These are phyloP conservation scores for Galleria mellonella DNA, from an alignment of 1,140 invertebrate species.

Conservation along the genomic window DNA sequence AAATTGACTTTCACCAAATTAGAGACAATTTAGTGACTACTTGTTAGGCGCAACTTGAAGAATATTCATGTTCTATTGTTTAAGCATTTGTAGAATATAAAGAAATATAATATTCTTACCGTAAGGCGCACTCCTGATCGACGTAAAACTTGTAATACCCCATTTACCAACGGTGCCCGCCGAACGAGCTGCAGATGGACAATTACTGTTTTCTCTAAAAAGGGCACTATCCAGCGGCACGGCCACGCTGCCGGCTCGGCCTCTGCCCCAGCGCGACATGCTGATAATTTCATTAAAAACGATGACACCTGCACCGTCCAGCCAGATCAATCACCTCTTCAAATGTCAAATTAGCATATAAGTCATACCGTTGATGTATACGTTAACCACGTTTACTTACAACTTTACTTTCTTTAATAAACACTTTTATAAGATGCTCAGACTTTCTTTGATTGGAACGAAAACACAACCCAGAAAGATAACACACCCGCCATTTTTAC, in stretches of 20 bases:
- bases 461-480: conserved; percentile 73
- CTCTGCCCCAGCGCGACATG: conserved; percentile 78
- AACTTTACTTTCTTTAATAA: conserved; percentile 1
- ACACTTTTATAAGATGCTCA: conserved; percentile 24
- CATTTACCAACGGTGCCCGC: conserved; percentile 93
- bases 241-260: conserved; percentile 76
- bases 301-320: conserved; percentile 60
- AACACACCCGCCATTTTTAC: conserved; percentile 75
- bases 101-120: conserved; percentile 71
- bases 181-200: conserved; percentile 89
- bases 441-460: conserved; percentile 54
- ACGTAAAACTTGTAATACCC: conserved; percentile 95
- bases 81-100: not conserved
- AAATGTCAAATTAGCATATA: conserved; percentile 57
- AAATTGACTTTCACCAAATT: not conserved
- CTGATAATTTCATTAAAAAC: conserved; percentile 71
- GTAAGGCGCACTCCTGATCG: conserved; percentile 86
- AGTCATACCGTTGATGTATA: conserved; percentile 36
- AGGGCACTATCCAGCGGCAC: conserved; percentile 78
- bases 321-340: conserved; percentile 44
- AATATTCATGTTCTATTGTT: not conserved
- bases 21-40: not conserved
- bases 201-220: conserved; percentile 91
- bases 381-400: not conserved
- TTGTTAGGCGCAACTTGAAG: not conserved